phyloP scores from a whole-genome alignment of 1,140 invertebrate genomes.

The Cydia fagiglandana region DNA sequence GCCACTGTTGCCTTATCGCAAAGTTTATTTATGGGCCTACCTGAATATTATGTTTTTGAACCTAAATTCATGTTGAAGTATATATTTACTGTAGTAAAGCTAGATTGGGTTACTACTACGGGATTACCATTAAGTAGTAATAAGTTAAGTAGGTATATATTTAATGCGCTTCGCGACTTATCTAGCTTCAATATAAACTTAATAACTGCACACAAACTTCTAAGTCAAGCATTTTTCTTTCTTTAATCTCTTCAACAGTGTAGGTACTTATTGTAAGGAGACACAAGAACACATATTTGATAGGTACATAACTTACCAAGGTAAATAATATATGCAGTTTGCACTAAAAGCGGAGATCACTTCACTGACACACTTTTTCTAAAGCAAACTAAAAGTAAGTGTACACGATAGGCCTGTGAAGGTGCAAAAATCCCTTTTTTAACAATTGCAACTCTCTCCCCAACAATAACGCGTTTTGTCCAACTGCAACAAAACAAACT shows the following conservation, averaged over 20 bases:
- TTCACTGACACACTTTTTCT: neutral
- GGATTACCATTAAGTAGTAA: no score
- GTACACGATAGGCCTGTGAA: slow-evolving; percentile 42
- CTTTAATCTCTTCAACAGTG: no score
- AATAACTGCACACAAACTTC: no score
- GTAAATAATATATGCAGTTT: neutral
- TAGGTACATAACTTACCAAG: slow-evolving; percentile 34
- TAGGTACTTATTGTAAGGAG: no score
- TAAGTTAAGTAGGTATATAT: no score
- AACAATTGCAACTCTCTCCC: slow-evolving; percentile 70
- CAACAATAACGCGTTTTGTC: slow-evolving; percentile 61
- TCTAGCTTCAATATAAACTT: no score
- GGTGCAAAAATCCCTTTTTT: slow-evolving; percentile 65
- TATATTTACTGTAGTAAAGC: neutral
- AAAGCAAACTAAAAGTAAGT: slow-evolving; percentile 3
- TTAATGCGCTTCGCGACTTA: no score
- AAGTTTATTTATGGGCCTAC: slow-evolving; percentile 41
- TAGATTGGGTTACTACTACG: neutral
- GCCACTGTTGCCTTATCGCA: slow-evolving; percentile 45
- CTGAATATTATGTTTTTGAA: slow-evolving; percentile 34
- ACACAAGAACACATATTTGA: no score
- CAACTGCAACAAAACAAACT: slow-evolving; percentile 50
- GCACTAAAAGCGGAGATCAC: neutral
- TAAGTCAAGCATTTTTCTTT: no score
- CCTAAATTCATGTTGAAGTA: neutral